Conservation (phyloP, 2,113 vertebrate species). For the Lutjanus erythropterus region DNA sequence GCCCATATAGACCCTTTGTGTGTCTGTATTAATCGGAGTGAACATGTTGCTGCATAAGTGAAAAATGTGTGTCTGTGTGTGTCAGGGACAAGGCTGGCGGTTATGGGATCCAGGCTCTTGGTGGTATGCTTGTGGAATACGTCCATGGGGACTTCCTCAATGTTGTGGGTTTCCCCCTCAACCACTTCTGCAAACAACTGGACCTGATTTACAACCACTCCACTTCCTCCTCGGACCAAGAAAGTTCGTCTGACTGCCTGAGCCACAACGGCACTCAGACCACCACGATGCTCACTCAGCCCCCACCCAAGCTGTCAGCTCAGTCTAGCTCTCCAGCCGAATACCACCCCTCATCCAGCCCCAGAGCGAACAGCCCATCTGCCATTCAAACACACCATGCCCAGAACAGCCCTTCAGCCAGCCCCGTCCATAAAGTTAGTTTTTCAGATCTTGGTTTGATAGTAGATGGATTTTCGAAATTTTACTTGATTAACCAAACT, state of each 20-base stretch:
- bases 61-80: slow-evolving; percentile 28
- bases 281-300: slow-evolving; percentile 5
- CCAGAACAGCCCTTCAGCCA: slow-evolving; percentile 28
- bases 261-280: not conserved
- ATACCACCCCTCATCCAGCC: slow-evolving; percentile 6
- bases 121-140: slow-evolving; percentile 94
- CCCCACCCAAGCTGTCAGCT: not conserved
- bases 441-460: no score
- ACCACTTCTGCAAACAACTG: slow-evolving; percentile 94
- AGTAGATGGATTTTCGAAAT: no score
- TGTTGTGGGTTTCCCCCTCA: slow-evolving; percentile 95
- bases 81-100: slow-evolving; percentile 96
- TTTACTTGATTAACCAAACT: no score
- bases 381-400: slow-evolving; percentile 4
- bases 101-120: slow-evolving; percentile 96
- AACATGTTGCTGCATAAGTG: not conserved
- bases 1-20: not conserved
- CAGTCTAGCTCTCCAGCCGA: slow-evolving; percentile 3
- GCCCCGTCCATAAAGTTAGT: slow-evolving; percentile 61
- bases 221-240: slow-evolving; percentile 8
- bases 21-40: not conserved
- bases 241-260: not conserved
- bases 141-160: slow-evolving; percentile 94
- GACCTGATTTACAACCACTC: slow-evolving; percentile 81
- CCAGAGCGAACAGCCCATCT: not conserved